Conservation (phyloP, 2,113 vertebrate species). For the Pseudorhombus dupliciocellatus region DNA sequence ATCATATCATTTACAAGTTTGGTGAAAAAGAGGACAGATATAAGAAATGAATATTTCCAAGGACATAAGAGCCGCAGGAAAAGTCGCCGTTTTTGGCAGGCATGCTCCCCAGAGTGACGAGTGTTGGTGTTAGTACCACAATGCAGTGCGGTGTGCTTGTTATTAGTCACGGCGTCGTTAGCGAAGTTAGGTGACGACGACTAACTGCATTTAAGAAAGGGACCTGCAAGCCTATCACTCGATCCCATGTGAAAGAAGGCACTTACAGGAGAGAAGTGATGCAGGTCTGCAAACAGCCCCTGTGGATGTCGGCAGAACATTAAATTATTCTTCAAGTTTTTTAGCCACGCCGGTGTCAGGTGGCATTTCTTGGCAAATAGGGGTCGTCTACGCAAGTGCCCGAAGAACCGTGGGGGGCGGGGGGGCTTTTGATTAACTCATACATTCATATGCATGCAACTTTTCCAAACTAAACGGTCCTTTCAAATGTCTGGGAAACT, state of each 20-base stretch:
- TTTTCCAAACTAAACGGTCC: conserved; percentile 44
- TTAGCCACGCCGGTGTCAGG: not conserved
- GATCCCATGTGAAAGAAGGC: conserved; percentile 75
- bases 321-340: conserved; percentile 60
- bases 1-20: conserved; percentile 71
- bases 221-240: conserved; percentile 67
- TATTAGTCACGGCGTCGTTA: conserved; percentile 15
- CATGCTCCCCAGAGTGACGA: conserved; percentile 57
- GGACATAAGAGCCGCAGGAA: conserved; percentile 41
- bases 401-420: conserved; percentile 14
- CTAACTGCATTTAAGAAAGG: conserved; percentile 58
- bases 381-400: conserved; percentile 33
- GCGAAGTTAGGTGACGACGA: conserved; percentile 36
- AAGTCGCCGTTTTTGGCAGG: conserved; percentile 57
- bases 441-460: conserved; percentile 77
- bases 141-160: conserved; percentile 72
- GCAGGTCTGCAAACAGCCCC: conserved; percentile 55
- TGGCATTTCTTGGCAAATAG: conserved; percentile 43
- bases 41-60: conserved; percentile 64
- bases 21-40: conserved; percentile 70
- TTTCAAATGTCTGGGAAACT: conserved; percentile 50
- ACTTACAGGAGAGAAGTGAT: conserved; percentile 75
- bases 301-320: conserved; percentile 37
- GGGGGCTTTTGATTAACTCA: conserved; percentile 63
- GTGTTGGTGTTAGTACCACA: conserved; percentile 18